Base-by-base conservation (phyloP, 2,113 vertebrate genomes). In the Sinocyclocheilus anshuiensis region DNA sequence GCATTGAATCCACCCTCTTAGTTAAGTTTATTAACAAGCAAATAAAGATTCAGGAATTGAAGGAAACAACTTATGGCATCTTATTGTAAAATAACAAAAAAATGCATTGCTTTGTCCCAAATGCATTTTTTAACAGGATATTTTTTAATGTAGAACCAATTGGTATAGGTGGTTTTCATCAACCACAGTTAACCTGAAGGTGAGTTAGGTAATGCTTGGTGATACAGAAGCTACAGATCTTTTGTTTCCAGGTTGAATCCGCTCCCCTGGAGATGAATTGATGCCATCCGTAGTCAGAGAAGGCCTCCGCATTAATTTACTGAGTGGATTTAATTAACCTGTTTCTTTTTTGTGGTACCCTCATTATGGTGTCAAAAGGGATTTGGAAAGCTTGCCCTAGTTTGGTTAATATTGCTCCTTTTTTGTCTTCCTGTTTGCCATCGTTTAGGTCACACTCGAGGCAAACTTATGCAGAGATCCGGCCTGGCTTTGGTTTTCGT, bases 301-400 rank as follows among this genome's bases (percentile, higher is more conserved):
- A 79, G 76, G 55, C 53, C 71, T 50, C 77, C 45, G 16, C 59
- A 33, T 77, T 78, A 75, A 82, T 87, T 87, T 80, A 77, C 77
- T 59, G 87, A 81, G 75, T 61, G 77, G 87, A 90, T 89, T 88
- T 88, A 89, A 90, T 91, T 89, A 91, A 89, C 86, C 89, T 90
- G 89, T 81, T 89, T 91, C 84, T 88, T 83, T 87, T 92, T 90
- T 89, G 80, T 88, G 87, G 88, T 86, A 84, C 81, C 63, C 88
- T 92, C 89, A 88, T 91, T 90, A 90, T 76, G 88, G 45, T 50
- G 76, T 84, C 88, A 89, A 85, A 88, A 67, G 89, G 90, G 91
- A 89, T 88, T 87, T 83, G 85, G 81, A 78, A 84, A 76, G 42
- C 81, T 72, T 88, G 90, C 29, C 89, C 91, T 89, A 90, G 86